phyloP scores from a whole-genome alignment of 2,113 vertebrate species.

The Lathamus discolor region DNA sequence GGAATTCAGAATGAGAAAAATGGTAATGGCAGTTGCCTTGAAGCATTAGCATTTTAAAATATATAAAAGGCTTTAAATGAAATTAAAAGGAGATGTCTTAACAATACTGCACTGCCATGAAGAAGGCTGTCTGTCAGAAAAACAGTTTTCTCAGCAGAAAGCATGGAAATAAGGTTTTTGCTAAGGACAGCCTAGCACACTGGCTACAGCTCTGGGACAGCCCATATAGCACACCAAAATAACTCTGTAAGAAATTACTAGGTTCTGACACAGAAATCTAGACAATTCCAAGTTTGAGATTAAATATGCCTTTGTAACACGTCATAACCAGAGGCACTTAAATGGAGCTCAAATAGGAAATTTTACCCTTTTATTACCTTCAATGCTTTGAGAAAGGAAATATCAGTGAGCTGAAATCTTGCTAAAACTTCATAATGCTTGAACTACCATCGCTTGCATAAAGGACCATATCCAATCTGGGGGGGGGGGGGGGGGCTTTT shows the following conservation, averaged over 20 bases:
- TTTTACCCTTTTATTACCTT: background rate
- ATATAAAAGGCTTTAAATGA: conserved; percentile 17
- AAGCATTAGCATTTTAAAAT: conserved; percentile 35
- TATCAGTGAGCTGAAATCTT: background rate
- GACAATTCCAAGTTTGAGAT: background rate
- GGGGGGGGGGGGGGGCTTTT: background rate
- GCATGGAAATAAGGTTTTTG: background rate
- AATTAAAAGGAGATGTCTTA: conserved; percentile 37
- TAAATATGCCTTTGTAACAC: background rate
- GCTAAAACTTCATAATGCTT: background rate
- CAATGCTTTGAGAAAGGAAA: background rate
- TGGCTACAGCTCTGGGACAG: background rate
- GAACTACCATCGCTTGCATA: background rate
- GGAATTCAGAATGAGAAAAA: conserved; percentile 25
- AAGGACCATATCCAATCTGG: background rate
- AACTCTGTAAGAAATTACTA: background rate
- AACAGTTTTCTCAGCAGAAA: background rate
- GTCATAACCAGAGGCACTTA: background rate
- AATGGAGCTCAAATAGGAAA: background rate
- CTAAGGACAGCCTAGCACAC: background rate
- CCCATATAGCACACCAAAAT: background rate
- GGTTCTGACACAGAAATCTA: background rate
- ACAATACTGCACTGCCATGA: background rate
- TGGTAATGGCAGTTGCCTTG: background rate
- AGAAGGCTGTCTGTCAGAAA: background rate